phyloP scores from a whole-genome alignment of 30 jellyfish, hydroid and myxozoan species.

The Pelagia noctiluca region DNA sequence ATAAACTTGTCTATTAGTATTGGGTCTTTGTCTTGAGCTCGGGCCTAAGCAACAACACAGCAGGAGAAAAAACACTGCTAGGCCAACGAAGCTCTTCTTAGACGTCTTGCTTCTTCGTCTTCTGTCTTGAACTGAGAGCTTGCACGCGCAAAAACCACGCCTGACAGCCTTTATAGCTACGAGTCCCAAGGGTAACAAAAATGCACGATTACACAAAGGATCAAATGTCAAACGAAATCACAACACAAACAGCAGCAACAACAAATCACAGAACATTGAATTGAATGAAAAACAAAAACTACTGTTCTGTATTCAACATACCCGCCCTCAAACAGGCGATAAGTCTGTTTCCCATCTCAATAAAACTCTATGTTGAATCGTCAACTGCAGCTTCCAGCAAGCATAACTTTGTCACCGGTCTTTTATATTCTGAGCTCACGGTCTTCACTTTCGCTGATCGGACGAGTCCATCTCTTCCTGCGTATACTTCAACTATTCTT shows the following conservation, averaged over 20 bases:
- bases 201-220: no score
- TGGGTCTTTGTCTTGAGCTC: no score
- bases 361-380: neutral
- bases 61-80: no score
- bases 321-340: slow-evolving; percentile 6
- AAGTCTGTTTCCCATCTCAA: neutral
- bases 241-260: neutral
- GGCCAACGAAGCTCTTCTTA: no score
- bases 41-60: no score
- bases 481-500: slow-evolving; percentile 11
- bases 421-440: neutral
- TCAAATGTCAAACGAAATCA: no score
- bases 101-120: no score
- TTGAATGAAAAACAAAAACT: neutral
- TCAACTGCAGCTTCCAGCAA: slow-evolving; percentile 29
- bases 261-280: neutral
- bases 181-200: no score
- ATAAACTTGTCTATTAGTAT: no score
- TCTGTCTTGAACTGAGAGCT: no score
- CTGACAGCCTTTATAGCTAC: no score
- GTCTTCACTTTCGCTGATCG: slow-evolving; percentile 32
- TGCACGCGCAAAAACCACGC: no score
- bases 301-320: neutral
- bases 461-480: slow-evolving; percentile 54
- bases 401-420: slow-evolving; percentile 42